phyloP scores from a whole-genome alignment of 2,888 invertebrate genomes.

The Halictus ligatus region DNA sequence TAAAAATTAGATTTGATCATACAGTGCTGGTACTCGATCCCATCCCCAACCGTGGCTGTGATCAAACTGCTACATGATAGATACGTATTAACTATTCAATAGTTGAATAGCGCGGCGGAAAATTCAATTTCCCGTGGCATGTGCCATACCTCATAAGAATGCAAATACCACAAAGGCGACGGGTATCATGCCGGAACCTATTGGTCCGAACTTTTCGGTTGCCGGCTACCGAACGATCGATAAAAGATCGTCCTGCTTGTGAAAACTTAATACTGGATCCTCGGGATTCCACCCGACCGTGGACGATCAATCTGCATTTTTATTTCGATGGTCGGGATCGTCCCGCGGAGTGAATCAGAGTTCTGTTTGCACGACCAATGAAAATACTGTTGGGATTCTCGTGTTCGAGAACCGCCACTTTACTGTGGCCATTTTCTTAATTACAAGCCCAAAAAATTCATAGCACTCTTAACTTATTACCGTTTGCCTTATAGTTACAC shows the following conservation, averaged over 20 bases:
- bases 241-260: constrained; percentile 18
- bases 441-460: not conserved
- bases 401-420: not conserved
- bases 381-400: not conserved
- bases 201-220: not conserved
- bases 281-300: not conserved
- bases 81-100: constrained; percentile 71
- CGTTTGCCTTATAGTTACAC: too few species aligned
- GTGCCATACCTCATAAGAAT: constrained; percentile 62
- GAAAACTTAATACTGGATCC: constrained; percentile 8
- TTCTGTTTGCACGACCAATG: not conserved
- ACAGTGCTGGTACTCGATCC: not conserved
- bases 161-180: constrained; percentile 56
- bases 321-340: not conserved
- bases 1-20: not conserved
- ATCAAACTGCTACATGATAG: constrained; percentile 55
- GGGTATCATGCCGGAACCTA: constrained; percentile 10
- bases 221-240: not conserved
- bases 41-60: constrained; percentile 38
- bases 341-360: not conserved
- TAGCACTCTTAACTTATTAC: too few species aligned
- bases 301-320: constrained; percentile 9
- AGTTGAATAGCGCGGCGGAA: constrained; percentile 54
- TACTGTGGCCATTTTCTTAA: too few species aligned
- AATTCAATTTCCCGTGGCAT: constrained; percentile 68